Evolutionary conservation across 1,140 invertebrate species (phyloP), one percentile per base, ranked within the genome.

Genomic region (Anoplophora glabripennis): DNA sequence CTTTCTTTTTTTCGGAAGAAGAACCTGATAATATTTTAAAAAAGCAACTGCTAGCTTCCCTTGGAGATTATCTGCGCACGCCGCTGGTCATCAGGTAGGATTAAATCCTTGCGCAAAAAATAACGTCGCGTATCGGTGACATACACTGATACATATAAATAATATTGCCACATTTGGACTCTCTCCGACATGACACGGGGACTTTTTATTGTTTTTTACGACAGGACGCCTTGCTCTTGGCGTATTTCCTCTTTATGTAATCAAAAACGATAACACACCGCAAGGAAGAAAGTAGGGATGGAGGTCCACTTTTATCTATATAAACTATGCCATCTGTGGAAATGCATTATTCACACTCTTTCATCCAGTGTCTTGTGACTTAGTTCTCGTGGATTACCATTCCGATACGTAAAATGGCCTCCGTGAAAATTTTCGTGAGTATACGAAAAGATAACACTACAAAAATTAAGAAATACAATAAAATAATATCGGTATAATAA

Each of bases 371-470:
- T 55, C 54, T 54, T 57, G 65, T 64, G 65, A 59, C 64, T 63
- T 52, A 51, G 35, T 57, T 45, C 14, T 44, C 40, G 59, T 53
- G 42, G 48, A 57, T 53, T 56, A 58, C 18, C 45, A 59, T 36
- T 45, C 33, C 33, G 42, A 15, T 56, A 49, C 15, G 38, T 28
- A 53, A 64, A 56, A 65, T 64, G 66, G 34, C 44, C 62, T 67
- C 61, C 61, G 54, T 70, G 57, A 66, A 66, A 63, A 49, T 55
- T 47, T 48, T 70, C 55, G 68, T 70, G 61, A 70, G 62, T 70
- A 38, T 7, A 28, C 4, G 7, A 8, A 35, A 4, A 21, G 4
- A 12, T n/a, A 47, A 47, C 14, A 47, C 2, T 4, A 47, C n/a
- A 47, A 14, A 14, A 47, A 47, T 11, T 9, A 11, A 53, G 4